Percentiles rank a stretch among this genome's conserved stretches.
Evolutionary conservation across 2,113 vertebrate species (phyloP).

Genomic region (Aythya baeri): DNA sequence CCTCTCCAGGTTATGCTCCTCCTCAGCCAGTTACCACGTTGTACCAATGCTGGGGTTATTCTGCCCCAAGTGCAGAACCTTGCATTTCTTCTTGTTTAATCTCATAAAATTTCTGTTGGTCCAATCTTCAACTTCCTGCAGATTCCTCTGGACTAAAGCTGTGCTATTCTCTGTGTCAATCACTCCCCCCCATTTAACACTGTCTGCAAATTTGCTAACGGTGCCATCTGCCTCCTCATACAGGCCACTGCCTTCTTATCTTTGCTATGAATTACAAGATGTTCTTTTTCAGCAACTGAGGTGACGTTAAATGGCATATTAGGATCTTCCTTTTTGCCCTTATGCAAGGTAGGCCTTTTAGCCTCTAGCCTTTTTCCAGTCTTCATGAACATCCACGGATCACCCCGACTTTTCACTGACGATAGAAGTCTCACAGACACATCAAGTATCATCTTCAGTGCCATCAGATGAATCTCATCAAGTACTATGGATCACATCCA

Average conservation of each 20-base stretch:
- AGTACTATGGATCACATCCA: not conserved
- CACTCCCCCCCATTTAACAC: slow-evolving; percentile 56
- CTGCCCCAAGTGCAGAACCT: not conserved
- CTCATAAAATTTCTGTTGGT: slow-evolving; percentile 9
- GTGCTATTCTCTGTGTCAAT: slow-evolving; percentile 53
- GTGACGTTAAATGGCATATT: slow-evolving; percentile 24
- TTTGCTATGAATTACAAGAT: slow-evolving; percentile 43
- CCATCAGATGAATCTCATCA: not conserved
- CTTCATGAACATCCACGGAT: not conserved
- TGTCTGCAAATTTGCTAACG: slow-evolving; percentile 65
- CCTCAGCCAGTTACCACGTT: not conserved
- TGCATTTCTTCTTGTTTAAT: not conserved
- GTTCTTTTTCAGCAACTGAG: slow-evolving; percentile 62
- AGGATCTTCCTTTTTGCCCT: not conserved
- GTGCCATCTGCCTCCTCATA: slow-evolving; percentile 64
- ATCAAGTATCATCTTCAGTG: not conserved
- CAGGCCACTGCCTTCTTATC: slow-evolving; percentile 53
- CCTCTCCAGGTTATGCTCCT: not conserved
- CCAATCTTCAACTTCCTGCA: not conserved
- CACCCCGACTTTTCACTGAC: not conserved
- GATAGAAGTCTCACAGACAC: not conserved
- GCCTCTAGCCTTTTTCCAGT: not conserved
- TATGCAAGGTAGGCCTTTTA: not conserved
- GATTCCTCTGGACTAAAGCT: slow-evolving; percentile 62
- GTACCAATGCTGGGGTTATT: not conserved